Evolutionary conservation across 1,140 invertebrate species (phyloP).

Genomic region (Drosophila nigrodunni): DNA sequence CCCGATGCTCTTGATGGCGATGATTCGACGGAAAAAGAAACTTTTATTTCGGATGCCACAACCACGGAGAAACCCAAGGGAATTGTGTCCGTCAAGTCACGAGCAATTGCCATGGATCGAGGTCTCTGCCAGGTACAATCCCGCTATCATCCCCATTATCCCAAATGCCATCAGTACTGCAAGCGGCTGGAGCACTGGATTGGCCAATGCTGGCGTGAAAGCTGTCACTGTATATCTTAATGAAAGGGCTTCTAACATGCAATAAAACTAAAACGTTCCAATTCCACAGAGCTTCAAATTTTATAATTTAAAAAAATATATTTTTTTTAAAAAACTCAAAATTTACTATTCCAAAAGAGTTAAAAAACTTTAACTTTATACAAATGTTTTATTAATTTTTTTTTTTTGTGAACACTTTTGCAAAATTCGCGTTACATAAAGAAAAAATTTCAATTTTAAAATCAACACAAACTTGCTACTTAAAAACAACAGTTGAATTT

Average conservation of each 20-base stretch:
- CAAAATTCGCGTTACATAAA: no score
- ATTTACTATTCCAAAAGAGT: no score
- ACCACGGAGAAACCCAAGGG: conserved; percentile 23
- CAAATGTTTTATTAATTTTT: no score
- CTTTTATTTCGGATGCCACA: conserved; percentile 35
- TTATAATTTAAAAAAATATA: no score
- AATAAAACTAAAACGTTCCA: no score
- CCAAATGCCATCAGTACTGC: conserved; percentile 76
- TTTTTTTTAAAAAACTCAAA: no score
- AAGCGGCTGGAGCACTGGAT: conserved; percentile 76
- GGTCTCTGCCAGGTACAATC: conserved; percentile 61
- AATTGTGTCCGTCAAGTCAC: conserved; percentile 68
- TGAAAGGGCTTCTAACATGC: neutral
- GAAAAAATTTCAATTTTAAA: neutral
- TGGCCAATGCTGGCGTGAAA: conserved; percentile 72
- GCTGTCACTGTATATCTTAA: conserved; percentile 73
- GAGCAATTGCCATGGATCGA: conserved; percentile 66
- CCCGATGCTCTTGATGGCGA: neutral
- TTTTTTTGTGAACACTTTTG: no score
- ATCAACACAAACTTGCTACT: conserved; percentile 13
- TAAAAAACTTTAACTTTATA: no score
- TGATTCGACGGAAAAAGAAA: conserved; percentile 7
- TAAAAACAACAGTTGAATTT: neutral
- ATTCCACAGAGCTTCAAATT: no score
- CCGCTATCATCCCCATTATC: conserved; percentile 69